Evolutionary conservation across 2,888 invertebrate genomes (phyloP), one percentile per base, ranked within the genome.

Genomic region (Mimachlamys varia): DNA sequence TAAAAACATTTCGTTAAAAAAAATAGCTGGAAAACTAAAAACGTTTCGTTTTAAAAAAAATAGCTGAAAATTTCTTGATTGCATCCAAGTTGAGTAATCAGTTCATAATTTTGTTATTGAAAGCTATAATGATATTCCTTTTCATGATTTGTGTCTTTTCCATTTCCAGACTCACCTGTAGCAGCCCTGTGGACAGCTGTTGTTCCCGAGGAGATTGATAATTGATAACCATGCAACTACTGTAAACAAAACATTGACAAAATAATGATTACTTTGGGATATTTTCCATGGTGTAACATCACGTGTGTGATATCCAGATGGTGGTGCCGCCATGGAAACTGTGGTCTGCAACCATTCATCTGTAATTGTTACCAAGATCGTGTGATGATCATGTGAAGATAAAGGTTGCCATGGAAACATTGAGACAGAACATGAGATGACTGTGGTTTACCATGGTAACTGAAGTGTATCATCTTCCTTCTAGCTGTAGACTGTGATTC

Each of bases 401-500:
- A 44, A 44, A 44, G 44, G 44, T 44, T 44, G 3, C n/a, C n/a
- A 22, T 13, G 76, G 33, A 3, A 76, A 76, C 15, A 7, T 58
- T 76, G 76, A 10, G 0, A 76, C 76, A 53, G n/a, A 76, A 62
- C 62, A 76, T 76, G 76, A 76, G 0, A 27, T 12, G 33, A 19
- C 7, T 33, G 33, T 33, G 76, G 76, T 76, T 76, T 33, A 76
- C 33, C 13, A 76, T 76, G 12, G 76, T 33, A 76, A 33, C 53
- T 53, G 53, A 53, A 19, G 22, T 33, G 22, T 76, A 22, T 76
- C 76, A 76, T 76, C 76, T 76, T 76, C 76, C 76, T 76, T 27
- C 76, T 76, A 76, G 76, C 76, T 76, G 76, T 76, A 76, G 76
- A 76, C 76, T 76, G 76, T 76, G 76, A 76, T 76, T 76, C 76